Evolutionary conservation across 2,888 invertebrate genomes (phyloP).

Genomic region (Ditula angustiorana): DNA sequence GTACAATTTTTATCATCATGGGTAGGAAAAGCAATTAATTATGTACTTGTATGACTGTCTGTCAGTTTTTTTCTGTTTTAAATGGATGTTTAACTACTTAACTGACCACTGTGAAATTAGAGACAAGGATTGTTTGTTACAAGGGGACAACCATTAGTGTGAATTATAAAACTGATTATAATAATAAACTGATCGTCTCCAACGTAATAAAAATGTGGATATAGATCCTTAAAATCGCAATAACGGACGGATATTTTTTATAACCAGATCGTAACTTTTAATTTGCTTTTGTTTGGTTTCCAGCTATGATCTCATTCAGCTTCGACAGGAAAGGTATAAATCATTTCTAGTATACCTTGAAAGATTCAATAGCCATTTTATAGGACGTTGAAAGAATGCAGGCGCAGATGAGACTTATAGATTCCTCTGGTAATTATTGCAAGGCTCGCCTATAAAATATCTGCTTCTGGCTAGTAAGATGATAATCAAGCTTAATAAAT

Average conservation of each 20-base stretch:
- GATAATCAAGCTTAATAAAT: background rate
- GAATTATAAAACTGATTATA: too few relatives aligned
- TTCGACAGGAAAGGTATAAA: conserved; percentile 17
- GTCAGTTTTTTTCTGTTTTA: too few relatives aligned
- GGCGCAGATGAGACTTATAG: conserved; percentile 13
- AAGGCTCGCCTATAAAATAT: conserved; percentile 2
- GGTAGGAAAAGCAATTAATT: too few relatives aligned
- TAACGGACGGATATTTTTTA: background rate
- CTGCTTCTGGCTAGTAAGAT: background rate
- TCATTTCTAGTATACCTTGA: conserved; percentile 13
- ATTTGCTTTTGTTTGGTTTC: background rate
- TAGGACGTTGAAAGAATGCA: conserved; percentile 8
- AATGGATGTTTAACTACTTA: too few relatives aligned
- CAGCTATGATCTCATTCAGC: conserved; percentile 11
- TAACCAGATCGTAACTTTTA: background rate
- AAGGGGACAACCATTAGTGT: too few relatives aligned
- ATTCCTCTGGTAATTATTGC: conserved; percentile 14
- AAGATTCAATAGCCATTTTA: conserved; percentile 18
- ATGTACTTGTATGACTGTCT: too few relatives aligned
- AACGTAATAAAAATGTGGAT: background rate
- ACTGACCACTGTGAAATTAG: too few relatives aligned
- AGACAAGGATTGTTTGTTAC: too few relatives aligned
- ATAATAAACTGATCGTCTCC: too few relatives aligned
- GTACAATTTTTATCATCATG: too few relatives aligned
- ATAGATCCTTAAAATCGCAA: background rate